Evolutionary conservation across 2,113 vertebrate species (phyloP).

Genomic region (Trogon surrucura): DNA sequence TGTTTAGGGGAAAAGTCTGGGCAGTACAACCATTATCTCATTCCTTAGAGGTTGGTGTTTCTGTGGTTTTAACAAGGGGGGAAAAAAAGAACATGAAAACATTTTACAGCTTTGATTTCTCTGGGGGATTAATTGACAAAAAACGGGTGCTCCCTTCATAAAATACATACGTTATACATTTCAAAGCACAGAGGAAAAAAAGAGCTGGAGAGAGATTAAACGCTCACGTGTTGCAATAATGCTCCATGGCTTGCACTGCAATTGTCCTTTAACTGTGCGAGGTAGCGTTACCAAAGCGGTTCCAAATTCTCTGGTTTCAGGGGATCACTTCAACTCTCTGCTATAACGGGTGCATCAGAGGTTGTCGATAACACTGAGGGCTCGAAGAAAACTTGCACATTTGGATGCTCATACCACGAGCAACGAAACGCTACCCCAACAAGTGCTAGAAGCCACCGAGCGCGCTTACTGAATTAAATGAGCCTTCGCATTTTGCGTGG

Average conservation of each 20-base stretch:
- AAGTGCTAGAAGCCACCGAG: neutral
- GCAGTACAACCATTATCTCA: slow-evolving; percentile 43
- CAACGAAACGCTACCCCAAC: neutral
- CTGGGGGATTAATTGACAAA: neutral
- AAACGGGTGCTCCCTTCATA: slow-evolving; percentile 32
- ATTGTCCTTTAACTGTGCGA: neutral
- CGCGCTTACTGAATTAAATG: neutral
- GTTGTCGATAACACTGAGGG: neutral
- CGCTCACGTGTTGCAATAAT: neutral
- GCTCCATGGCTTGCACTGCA: neutral
- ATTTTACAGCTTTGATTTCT: slow-evolving; percentile 22
- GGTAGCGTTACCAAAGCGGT: neutral
- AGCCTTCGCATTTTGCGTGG: neutral
- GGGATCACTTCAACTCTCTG: neutral
- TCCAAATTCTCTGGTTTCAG: neutral
- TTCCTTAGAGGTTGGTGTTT: slow-evolving; percentile 50
- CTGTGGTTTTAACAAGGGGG: slow-evolving; percentile 58
- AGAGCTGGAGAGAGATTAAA: neutral
- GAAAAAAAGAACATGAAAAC: slow-evolving; percentile 53
- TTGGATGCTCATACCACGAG: neutral
- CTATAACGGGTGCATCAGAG: neutral
- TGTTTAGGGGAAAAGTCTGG: slow-evolving; percentile 52
- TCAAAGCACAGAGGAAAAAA: slow-evolving; percentile 17
- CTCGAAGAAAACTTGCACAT: neutral
- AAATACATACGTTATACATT: slow-evolving; percentile 23